Percentiles rank a stretch among this genome's conserved stretches.
Evolutionary conservation across 2,888 invertebrate species (phyloP).

Genomic region (Stictocephala bisonia): DNA sequence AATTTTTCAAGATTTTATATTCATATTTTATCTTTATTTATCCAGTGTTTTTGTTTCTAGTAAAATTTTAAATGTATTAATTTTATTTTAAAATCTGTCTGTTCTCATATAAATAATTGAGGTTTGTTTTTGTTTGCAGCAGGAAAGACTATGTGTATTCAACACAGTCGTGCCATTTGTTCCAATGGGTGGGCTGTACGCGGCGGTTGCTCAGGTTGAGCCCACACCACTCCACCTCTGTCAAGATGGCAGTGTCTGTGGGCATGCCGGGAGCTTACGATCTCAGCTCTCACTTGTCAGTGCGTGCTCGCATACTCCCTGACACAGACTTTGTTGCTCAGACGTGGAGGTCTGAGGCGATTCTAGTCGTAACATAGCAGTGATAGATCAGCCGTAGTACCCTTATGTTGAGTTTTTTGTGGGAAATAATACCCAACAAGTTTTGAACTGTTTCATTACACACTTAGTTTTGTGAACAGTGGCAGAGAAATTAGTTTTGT

Average conservation of each 20-base stretch:
- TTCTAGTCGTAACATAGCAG: conserved; percentile 45
- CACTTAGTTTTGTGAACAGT: too few species aligned
- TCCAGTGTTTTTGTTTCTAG: too few species aligned
- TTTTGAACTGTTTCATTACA: too few species aligned
- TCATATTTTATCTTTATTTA: too few species aligned
- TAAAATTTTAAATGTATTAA: too few species aligned
- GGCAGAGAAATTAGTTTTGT: too few species aligned
- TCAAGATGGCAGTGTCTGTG: conserved; percentile 72
- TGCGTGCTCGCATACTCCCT: conserved; percentile 56
- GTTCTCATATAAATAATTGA: neutral
- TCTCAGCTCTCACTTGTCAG: conserved; percentile 72
- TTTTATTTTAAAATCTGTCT: too few species aligned
- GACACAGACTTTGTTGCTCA: conserved; percentile 36
- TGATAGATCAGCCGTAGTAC: neutral
- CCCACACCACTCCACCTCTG: conserved; percentile 68
- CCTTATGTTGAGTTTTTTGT: too few species aligned
- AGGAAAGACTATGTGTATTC: conserved; percentile 64
- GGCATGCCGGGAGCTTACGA: conserved; percentile 74
- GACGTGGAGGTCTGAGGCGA: conserved; percentile 45
- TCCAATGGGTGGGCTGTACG: conserved; percentile 65
- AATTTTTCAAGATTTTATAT: too few species aligned
- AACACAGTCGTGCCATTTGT: conserved; percentile 64
- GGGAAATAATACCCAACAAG: too few species aligned
- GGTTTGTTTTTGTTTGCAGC: conserved; percentile 60
- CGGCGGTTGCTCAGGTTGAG: conserved; percentile 65